Evolutionary conservation across 1,140 invertebrate species (phyloP), one percentile per base, ranked within the genome.

Genomic region (Ceratoteleas bidentatus): DNA sequence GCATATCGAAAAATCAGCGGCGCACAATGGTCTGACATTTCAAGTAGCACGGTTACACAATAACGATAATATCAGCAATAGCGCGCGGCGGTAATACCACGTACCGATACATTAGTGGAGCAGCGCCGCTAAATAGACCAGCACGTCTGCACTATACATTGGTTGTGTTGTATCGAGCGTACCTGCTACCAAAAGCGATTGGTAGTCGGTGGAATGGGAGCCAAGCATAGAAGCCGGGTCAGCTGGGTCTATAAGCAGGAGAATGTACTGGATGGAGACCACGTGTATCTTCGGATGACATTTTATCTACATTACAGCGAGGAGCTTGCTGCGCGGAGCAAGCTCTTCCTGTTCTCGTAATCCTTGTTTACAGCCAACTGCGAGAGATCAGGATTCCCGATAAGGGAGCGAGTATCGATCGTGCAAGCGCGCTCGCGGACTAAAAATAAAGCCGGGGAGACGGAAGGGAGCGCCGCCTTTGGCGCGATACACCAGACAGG

Each of bases 321-420:
- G 68, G 74, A 69, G 65, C 69, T 78, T 64, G 70, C 70, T 83
- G 81, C 75, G 70, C 72, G 75, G 68, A 68, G 70, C 78, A 76
- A 76, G 66, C 72, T 82, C 83, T 79, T 82, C 70, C 83, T 84
- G 66, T 76, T 79, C 83, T 79, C 79, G 83, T 84, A 84, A 79
- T 84, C 83, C 79, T 82, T 79, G 79, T 84, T 84, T 84, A 81
- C 79, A 84, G 75, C 68, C 70, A 64, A 76, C 81, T 64, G 78
- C 52, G 69, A 75, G 69, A 78, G 83, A 84, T 84, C 78, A 72
- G 83, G 74, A 74, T 78, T 76, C 83, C 79, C 49, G 83, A 84
- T 81, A 84, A 72, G 65, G 78, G 65, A 84, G 74, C 24, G 47
- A 60, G 61, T 75, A 84, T 84, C 75, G 83, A 84, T 84, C 70